Evolutionary conservation across 2,888 invertebrate genomes (phyloP), one percentile per base, ranked within the genome.

Genomic region (Pantelozetes paolii): DNA sequence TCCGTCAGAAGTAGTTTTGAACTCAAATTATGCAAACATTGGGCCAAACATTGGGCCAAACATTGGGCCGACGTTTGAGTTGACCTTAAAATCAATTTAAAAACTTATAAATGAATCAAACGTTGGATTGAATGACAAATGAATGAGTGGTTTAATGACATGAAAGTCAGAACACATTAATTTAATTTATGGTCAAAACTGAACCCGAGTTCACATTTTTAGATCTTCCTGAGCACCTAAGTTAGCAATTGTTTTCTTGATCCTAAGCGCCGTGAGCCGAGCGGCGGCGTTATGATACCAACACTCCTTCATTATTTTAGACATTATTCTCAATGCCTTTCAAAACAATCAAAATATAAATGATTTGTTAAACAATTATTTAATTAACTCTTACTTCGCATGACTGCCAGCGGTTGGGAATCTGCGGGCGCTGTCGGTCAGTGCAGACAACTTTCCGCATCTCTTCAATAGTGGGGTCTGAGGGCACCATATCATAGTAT

Each of bases 251-350:
- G 95, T 94, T 84, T 96, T 97, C 85, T 97, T 96, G 80, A 98
- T 94, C 79, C 97, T 88, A 72, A 98, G 86, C 18, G 97, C 95
- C 0, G 97, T 96, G 36, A 98, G 86, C 71, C 99, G 87, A 20
- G 97, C 96, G 15, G 94, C 92, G 15, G 97, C 94, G 82, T 94
- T 94, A 78, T 92, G 91, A 82, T 94, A 94, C 98, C 98, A 99
- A 82, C 97, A 97, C 82, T 98, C 98, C 81, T 91, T 92, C 94
- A 98, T 96, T 78, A 99, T 88, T 83, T 93, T 93, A 3, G 88
- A 87, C 87, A 94, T 87, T 71, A 90, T 90, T 67, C 87, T 86
- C 81, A 94, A 85, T 42, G 73, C 73, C 73, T 73, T 3, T 45
- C 15, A n/a, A n/a, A n/a, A n/a, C n/a, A 54, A 13, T 45, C 45